These are phyloP conservation scores for Hypotaenidia philippensis DNA, from an alignment of 2,797 vertebrate species.

Conservation along the genomic window DNA sequence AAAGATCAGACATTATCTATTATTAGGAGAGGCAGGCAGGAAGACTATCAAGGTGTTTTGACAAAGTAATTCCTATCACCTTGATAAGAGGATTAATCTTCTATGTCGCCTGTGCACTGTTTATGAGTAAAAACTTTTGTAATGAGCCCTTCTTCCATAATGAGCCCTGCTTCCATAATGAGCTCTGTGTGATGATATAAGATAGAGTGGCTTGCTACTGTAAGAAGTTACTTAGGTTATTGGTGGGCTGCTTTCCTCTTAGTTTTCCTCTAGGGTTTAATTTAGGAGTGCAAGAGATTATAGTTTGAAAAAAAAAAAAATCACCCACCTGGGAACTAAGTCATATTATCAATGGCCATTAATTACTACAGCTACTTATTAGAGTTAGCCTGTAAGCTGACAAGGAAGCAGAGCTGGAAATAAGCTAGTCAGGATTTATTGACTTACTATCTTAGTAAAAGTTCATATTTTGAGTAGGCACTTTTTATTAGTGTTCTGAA, in stretches of 20 bases:
- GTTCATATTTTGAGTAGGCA: not conserved
- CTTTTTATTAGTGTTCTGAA: not conserved
- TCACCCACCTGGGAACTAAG: not conserved
- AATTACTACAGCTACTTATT: not conserved
- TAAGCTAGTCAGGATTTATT: not conserved
- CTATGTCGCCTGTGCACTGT: not conserved
- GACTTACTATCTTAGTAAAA: not conserved
- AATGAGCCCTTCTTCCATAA: not conserved
- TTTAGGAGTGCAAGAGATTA: not conserved
- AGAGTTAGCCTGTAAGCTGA: not conserved
- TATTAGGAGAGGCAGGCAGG: not conserved
- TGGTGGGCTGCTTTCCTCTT: not conserved
- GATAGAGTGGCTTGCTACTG: not conserved
- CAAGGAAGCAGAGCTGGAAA: slow-evolving; percentile 1
- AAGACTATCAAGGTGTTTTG: not conserved
- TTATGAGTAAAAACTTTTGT: not conserved
- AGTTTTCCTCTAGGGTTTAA: not conserved
- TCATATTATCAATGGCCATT: not conserved
- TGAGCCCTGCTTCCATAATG: not conserved
- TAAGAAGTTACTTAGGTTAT: not conserved
- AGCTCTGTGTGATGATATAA: not conserved
- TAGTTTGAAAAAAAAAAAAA: not conserved
- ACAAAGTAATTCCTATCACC: not conserved
- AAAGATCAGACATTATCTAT: not conserved
- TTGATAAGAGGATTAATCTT: not conserved